A percentile compares a stretch with the other conserved stretches of the same genome.
Conservation (phyloP, 2,888 invertebrate genomes). For the Caenorhabditis panamensis region DNA sequence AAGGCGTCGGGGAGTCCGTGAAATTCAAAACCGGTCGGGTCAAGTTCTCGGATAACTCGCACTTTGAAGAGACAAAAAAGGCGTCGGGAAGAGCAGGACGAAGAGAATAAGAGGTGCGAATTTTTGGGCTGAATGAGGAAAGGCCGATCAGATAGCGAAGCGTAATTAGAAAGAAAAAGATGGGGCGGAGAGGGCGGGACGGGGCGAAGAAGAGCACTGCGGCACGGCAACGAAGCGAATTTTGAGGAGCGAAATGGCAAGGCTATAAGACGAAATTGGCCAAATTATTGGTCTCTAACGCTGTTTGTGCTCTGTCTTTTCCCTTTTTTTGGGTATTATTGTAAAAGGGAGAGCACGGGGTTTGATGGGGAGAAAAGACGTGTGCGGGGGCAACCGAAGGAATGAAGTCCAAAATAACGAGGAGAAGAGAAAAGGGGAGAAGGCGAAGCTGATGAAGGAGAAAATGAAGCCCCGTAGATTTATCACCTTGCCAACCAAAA, state of each 20-base stretch:
- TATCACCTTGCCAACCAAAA: constrained; percentile 56
- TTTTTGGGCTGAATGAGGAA: constrained; percentile 47
- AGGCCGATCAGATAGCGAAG: constrained; percentile 52
- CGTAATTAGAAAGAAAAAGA: constrained; percentile 59
- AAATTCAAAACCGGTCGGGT: constrained; percentile 45
- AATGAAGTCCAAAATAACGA: constrained; percentile 14
- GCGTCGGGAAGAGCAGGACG: neutral
- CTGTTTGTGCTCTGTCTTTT: constrained; percentile 25
- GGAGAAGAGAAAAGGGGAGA: constrained; percentile 7
- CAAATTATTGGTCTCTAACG: constrained; percentile 52
- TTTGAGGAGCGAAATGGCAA: constrained; percentile 50
- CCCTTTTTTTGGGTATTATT: constrained; percentile 37
- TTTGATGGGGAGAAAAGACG: constrained; percentile 2
- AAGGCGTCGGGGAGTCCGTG: neutral
- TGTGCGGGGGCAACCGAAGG: neutral
- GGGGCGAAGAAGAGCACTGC: constrained; percentile 1
- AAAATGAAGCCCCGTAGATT: constrained; percentile 43
- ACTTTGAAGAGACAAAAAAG: neutral
- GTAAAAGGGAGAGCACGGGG: constrained; percentile 13
- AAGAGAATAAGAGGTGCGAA: constrained; percentile 10
- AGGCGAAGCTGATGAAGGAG: constrained; percentile 1
- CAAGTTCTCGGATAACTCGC: constrained; percentile 11
- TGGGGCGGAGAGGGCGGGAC: neutral
- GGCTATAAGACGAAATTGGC: constrained; percentile 56
- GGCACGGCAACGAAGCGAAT: constrained; percentile 13